phyloP scores from a whole-genome alignment of 2,113 vertebrate species.

The Camarhynchus parvulus region DNA sequence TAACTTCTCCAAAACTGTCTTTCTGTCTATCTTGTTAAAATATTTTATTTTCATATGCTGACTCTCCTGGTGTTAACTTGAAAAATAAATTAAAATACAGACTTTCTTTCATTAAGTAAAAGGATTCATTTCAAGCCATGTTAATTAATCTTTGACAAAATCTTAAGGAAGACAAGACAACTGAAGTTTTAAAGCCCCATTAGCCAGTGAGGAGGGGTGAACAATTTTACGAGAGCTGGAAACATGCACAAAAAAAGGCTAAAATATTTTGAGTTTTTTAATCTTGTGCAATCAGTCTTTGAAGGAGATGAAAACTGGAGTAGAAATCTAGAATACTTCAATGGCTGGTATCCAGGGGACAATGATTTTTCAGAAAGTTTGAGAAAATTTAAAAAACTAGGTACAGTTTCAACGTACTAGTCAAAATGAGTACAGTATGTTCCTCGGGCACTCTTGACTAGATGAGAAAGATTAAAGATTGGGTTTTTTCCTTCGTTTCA shows the following conservation, averaged over 20 bases:
- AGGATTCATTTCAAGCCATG: background rate
- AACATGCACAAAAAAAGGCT: background rate
- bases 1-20: slow-evolving; percentile 45
- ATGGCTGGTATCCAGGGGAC: background rate
- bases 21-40: slow-evolving; percentile 7
- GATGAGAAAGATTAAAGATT: background rate
- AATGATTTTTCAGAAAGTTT: background rate
- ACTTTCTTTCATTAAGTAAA: background rate
- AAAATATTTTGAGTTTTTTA: background rate
- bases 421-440: background rate
- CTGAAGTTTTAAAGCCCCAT: background rate
- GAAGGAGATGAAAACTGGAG: background rate
- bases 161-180: background rate
- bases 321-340: background rate
- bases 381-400: background rate
- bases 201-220: background rate
- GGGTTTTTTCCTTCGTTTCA: background rate
- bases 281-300: background rate
- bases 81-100: background rate
- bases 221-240: background rate
- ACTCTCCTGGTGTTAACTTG: background rate
- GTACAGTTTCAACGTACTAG: background rate
- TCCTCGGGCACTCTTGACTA: background rate
- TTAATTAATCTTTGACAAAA: background rate
- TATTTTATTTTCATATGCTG: slow-evolving; percentile 4